Evolutionary conservation across 2,888 invertebrate genomes (phyloP), one percentile per base, ranked within the genome.

Genomic region (Cerceris rybyensis): DNA sequence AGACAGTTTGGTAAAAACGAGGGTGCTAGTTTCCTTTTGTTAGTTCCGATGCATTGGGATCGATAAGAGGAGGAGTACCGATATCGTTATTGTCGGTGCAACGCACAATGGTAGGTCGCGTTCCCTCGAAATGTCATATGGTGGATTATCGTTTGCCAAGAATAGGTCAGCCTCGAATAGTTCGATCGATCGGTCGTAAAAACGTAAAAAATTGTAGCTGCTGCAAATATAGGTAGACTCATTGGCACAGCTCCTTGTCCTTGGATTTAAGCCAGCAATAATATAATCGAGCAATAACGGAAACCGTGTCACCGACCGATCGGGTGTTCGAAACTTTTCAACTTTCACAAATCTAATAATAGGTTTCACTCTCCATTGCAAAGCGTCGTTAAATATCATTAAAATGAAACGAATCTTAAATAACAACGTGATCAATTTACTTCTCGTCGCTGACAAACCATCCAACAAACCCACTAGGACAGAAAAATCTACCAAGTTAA

Each of bases 51-150:
- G 8, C 11, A 6, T 43, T 17, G 6, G n/a, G 7, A 16, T 14
- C 67, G 28, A 57, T 46, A 68, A 41, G 2, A 2, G 7, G 14
- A 7, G 7, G 11, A 7, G 1, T 8, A 17, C 9, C 55, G 43
- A 61, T 14, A 7, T 59, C 66, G 70, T 58, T 55, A 71, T 75
- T 43, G 52, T 66, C 58, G n/a, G 43, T 11, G 5, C 8, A 46
- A 43, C 0, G 50, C 41, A 55, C 60, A 64, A 81, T 64, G 54
- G 70, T 14, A 41, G 54, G 42, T 7, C 49, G 42, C 17, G 41
- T 28, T 58, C 70, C 55, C 46, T 50, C 9, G 55, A 58, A 73
- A 85, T 85, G 87, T 87, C 84, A 86, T 87, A 70, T 80, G 83
- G 82, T 76, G 71, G 80, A 69, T 70, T 14, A 75, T 77, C 70